Evolutionary conservation across 1,140 invertebrate species (phyloP).

Genomic region (Musca vetustissima): DNA sequence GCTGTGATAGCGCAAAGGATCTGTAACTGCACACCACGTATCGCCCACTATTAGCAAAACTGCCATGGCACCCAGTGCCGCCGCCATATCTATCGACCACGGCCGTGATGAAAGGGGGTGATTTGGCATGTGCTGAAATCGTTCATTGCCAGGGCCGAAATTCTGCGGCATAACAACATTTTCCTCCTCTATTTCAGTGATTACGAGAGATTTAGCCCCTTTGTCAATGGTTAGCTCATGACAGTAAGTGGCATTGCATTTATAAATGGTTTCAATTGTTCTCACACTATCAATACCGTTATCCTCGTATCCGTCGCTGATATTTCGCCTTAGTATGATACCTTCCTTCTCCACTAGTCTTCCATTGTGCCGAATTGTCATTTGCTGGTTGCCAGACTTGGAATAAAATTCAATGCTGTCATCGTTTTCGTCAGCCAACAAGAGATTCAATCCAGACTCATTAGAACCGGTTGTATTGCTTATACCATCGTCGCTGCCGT

Average conservation of each 20-base stretch:
- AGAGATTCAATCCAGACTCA: slow-evolving; percentile 9
- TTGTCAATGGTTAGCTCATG: slow-evolving; percentile 49
- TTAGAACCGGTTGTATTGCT: slow-evolving; percentile 10
- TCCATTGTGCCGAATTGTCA: slow-evolving; percentile 45
- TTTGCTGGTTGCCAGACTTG: slow-evolving; percentile 49
- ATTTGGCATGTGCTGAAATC: slow-evolving; percentile 2
- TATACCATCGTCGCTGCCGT: slow-evolving; percentile 19
- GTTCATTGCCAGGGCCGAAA: background rate
- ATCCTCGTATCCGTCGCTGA: background rate
- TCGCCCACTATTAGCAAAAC: slow-evolving; percentile 82
- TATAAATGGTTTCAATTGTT: slow-evolving; percentile 45
- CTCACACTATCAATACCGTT: slow-evolving; percentile 30
- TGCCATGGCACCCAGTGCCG: slow-evolving; percentile 62
- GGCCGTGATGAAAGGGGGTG: slow-evolving; percentile 34
- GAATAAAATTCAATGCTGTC: slow-evolving; percentile 46
- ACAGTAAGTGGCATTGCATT: slow-evolving; percentile 47
- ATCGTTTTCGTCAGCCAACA: slow-evolving; percentile 6
- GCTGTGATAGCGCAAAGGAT: slow-evolving; percentile 80
- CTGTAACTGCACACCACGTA: slow-evolving; percentile 84
- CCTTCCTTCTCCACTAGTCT: slow-evolving; percentile 48
- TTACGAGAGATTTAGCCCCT: slow-evolving; percentile 40
- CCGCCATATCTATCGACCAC: slow-evolving; percentile 53
- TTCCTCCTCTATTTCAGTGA: slow-evolving; percentile 49
- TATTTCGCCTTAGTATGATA: slow-evolving; percentile 36
- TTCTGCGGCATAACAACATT: background rate